A percentile compares a stretch with the other conserved stretches of the same genome.
These are phyloP conservation scores for Dendronephthya gigantea DNA, from an alignment of 64 coral and sea anemone species.

Conservation along the genomic window DNA sequence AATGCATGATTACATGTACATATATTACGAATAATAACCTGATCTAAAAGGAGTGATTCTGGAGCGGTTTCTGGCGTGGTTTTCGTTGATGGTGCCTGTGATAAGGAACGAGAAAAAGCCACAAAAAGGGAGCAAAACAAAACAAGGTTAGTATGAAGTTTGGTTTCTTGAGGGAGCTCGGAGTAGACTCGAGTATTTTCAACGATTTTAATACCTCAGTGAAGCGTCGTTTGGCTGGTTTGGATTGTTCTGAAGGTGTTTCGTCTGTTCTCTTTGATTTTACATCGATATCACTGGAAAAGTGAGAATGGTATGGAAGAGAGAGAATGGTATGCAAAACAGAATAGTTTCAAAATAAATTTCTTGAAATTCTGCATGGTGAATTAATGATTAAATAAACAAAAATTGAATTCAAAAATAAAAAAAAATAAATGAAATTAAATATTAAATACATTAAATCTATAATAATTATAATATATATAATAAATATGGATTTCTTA, in stretches of 20 bases:
- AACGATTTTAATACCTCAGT: neutral
- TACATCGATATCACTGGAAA: neutral
- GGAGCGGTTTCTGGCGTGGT: neutral
- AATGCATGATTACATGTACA: no score
- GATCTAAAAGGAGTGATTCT: neutral
- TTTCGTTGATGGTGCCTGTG: neutral
- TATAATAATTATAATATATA: no score
- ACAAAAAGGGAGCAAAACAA: neutral
- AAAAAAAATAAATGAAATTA: neutral
- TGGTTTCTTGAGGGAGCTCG: no score
- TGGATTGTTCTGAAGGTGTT: neutral
- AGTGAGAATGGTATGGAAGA: neutral
- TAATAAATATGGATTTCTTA: no score
- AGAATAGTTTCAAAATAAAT: no score
- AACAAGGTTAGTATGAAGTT: constrained; percentile 4
- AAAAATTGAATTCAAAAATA: no score
- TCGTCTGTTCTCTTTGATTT: neutral
- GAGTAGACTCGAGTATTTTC: no score
- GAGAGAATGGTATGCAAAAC: neutral
- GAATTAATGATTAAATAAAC: no score
- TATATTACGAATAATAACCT: neutral
- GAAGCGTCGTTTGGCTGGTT: neutral
- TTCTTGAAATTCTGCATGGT: no score
- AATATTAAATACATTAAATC: neutral
- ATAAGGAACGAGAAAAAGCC: constrained; percentile 2